phyloP scores from a whole-genome alignment of 2,797 vertebrate genomes.

The Chelmon rostratus region DNA sequence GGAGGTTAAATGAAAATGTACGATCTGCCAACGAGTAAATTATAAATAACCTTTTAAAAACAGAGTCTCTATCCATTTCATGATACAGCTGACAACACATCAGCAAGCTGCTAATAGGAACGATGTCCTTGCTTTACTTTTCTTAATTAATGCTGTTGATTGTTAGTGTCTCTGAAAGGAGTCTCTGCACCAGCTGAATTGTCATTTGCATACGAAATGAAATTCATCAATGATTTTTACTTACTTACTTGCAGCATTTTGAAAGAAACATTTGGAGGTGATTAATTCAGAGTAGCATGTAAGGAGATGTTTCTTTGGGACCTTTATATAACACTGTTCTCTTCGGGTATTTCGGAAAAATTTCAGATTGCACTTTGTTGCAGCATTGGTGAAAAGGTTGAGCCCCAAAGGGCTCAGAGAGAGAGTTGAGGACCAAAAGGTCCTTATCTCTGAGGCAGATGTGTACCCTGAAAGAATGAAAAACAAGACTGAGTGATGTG shows the following conservation, averaged over 20 bases:
- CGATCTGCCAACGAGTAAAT: background rate
- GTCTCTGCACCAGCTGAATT: background rate
- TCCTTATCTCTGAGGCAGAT: slow-evolving; percentile 68
- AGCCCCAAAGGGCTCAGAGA: slow-evolving; percentile 38
- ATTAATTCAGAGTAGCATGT: slow-evolving; percentile 25
- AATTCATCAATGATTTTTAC: slow-evolving; percentile 24
- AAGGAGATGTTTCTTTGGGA: slow-evolving; percentile 17
- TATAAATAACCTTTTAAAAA: background rate
- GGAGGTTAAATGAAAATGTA: background rate
- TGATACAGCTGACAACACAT: background rate
- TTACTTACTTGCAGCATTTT: slow-evolving; percentile 16
- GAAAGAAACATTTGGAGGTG: slow-evolving; percentile 8
- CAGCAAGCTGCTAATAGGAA: slow-evolving; percentile 8
- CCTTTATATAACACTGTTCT: slow-evolving; percentile 25
- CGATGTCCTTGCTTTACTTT: slow-evolving; percentile 10
- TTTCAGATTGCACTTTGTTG: slow-evolving; percentile 42
- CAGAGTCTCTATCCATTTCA: background rate
- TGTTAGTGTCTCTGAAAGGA: slow-evolving; percentile 23
- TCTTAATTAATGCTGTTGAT: slow-evolving; percentile 14
- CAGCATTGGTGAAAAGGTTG: slow-evolving; percentile 64
- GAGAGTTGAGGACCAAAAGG: slow-evolving; percentile 52
- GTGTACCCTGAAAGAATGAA: slow-evolving; percentile 66
- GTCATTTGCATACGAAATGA: slow-evolving; percentile 39
- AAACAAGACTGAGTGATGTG: slow-evolving; percentile 68
- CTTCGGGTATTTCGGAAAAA: slow-evolving; percentile 16